Percentiles rank a stretch among this genome's conserved stretches.
phyloP scores from a whole-genome alignment of 2,113 vertebrate genomes.

The Okapia johnstoni region DNA sequence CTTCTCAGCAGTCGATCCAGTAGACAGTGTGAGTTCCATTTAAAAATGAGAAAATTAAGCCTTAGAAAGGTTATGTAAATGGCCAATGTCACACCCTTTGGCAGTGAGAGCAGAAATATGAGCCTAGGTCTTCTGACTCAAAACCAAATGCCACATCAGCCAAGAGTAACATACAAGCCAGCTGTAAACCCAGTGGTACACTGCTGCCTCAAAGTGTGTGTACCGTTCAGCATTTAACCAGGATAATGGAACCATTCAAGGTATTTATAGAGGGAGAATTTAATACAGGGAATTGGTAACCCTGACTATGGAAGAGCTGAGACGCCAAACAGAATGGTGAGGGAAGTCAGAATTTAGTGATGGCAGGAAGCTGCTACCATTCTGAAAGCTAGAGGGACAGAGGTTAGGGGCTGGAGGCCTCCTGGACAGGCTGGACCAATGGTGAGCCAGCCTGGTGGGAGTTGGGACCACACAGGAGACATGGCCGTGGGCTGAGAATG shows the following conservation, averaged over 20 bases:
- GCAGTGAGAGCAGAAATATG: background rate
- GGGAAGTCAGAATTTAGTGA: background rate
- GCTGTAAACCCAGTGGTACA: background rate
- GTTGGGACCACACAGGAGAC: background rate
- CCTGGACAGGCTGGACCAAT: background rate
- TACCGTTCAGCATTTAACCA: background rate
- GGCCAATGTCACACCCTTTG: background rate
- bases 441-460: background rate
- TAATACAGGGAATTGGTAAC: background rate
- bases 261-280: constrained; percentile 12
- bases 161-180: background rate
- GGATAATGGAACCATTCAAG: background rate
- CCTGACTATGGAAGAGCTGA: background rate
- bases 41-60: constrained; percentile 6
- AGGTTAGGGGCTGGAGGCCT: background rate
- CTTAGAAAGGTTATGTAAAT: background rate
- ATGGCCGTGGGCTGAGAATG: background rate
- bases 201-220: background rate
- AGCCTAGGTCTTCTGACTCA: constrained; percentile 9
- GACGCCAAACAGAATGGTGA: background rate
- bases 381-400: background rate
- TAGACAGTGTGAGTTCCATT: background rate
- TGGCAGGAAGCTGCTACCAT: background rate
- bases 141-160: background rate
- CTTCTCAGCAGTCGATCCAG: background rate